Base-by-base conservation (phyloP, 92 coral and sea anemone genomes). In the Pocillopora grandis region DNA sequence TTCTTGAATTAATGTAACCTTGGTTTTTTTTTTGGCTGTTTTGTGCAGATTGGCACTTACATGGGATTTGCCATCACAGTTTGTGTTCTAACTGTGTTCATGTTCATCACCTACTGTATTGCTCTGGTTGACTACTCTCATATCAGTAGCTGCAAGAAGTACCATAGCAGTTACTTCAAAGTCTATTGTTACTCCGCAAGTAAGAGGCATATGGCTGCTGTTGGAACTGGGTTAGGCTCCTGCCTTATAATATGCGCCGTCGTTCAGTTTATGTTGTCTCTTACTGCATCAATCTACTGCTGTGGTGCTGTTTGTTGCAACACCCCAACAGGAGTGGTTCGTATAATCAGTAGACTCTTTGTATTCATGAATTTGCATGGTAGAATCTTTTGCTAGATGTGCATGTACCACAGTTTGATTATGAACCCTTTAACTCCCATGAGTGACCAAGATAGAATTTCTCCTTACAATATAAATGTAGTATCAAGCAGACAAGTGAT, bases 1-100 rank as follows among this genome's bases (percentile, higher is more conserved):
- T 59, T 59, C 18, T 59, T 59, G 10, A 12, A 3, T 59, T 59
- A 12, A 0, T 59, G 14, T 59, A 16, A 12, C 14, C 62, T n/a
- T 12, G 62, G 48, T 20, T 23, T 66, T 31, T 23, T 6, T 14
- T 6, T 31, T 21, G 2, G 12, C 10, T 1, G 3, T 19, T 31
- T 77, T 66, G 20, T 52, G 19, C 87, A 93, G 97, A 82, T 93
- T 84, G 94, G 94, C 5, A 79, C 86, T 19, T 92, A 91, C 89
- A 89, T 93, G 90, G 97, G 94, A 5, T 93, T 93, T 77, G 81
- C 97, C 15, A 81, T 91, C 21, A 70, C 88, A 2, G 88, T 80
- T 12, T 88, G 91, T 87, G 91, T 93, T 71, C 10, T 91, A 0
- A 62, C 88, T 62, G 90, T 87, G 15, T 23, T 72, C 71, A 93